Evolutionary conservation across 2,113 vertebrate genomes (phyloP).

Genomic region (Paramormyrops kingsleyae): DNA sequence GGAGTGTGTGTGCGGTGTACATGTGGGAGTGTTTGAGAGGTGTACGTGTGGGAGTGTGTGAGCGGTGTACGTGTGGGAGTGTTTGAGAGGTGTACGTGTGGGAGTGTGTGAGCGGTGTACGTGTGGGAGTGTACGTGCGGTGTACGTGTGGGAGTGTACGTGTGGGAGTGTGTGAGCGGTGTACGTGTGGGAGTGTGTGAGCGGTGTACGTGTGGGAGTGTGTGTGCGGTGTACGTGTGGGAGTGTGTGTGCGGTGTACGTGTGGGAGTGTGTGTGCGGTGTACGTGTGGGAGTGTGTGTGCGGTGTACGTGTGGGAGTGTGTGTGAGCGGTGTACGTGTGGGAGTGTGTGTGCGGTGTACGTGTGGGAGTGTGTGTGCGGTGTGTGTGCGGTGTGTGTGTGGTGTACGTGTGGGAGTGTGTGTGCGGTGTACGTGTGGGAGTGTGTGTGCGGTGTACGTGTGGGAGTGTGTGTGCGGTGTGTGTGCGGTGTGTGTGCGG

Average conservation of each 20-base stretch:
- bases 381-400: background rate
- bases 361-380: background rate
- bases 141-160: background rate
- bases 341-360: background rate
- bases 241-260: too few relatives aligned
- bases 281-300: too few relatives aligned
- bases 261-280: too few relatives aligned
- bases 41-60: background rate
- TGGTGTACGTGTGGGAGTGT: background rate
- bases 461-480: background rate
- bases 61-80: background rate
- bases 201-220: background rate
- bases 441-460: background rate
- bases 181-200: background rate
- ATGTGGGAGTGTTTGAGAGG: too few relatives aligned
- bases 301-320: too few relatives aligned
- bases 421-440: too few relatives aligned
- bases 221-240: too few relatives aligned
- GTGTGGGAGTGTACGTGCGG: too few relatives aligned
- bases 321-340: background rate
- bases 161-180: background rate
- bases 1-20: too few relatives aligned
- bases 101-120: too few relatives aligned
- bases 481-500: background rate
- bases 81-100: background rate